These are phyloP conservation scores for Ochropleura plecta DNA, from an alignment of 2,888 invertebrate species.

Conservation along the genomic window DNA sequence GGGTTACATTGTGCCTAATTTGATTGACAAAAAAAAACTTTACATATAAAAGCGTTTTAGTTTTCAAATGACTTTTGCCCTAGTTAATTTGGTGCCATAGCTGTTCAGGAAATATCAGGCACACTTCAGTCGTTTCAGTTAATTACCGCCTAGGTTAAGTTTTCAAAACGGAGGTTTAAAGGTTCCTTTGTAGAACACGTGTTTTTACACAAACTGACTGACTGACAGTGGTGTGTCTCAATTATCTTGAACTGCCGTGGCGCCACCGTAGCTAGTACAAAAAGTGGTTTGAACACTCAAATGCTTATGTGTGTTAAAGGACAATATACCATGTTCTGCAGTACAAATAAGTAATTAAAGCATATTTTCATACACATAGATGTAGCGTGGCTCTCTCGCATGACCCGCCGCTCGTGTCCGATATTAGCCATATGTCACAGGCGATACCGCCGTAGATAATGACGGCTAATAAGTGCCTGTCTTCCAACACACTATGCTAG, in stretches of 20 bases:
- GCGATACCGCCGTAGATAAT: conserved; percentile 88
- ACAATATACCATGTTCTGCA: conserved; percentile 48
- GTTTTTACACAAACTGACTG: not conserved
- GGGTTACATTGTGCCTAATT: no score
- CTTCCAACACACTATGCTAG: conserved; percentile 83
- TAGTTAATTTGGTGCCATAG: no score
- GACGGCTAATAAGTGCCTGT: conserved; percentile 89
- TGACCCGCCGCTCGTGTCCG: conserved; percentile 80
- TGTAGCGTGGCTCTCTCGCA: conserved; percentile 83
- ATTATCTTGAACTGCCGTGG: conserved; percentile 41
- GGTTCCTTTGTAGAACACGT: no score
- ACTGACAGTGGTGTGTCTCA: conserved; percentile 6
- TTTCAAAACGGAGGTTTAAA: no score
- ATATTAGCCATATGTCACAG: conserved; percentile 89
- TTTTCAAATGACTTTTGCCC: no score
- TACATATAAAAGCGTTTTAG: no score
- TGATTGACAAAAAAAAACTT: no score
- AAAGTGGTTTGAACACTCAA: conserved; percentile 9
- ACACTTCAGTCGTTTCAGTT: no score
- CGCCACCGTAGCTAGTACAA: conserved; percentile 2
- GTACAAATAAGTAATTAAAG: conserved; percentile 84
- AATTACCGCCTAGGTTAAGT: no score
- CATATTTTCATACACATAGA: conserved; percentile 75
- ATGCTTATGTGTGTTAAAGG: not conserved
- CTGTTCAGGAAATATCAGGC: no score